These are phyloP conservation scores for Drosophila mayaguana DNA, from an alignment of 2,888 invertebrate species.

Conservation along the genomic window DNA sequence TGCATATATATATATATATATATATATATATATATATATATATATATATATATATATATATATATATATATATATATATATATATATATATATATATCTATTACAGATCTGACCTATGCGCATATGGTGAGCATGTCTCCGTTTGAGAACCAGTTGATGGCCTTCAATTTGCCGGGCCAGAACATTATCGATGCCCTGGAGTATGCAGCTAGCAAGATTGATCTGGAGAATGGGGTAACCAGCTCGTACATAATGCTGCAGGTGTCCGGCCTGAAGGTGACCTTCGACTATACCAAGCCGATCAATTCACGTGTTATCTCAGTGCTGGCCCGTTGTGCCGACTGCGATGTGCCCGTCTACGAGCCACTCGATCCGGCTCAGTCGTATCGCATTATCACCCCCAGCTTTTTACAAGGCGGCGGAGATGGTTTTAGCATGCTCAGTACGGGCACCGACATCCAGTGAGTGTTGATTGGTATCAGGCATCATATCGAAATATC, in stretches of 20 bases:
- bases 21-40: not conserved
- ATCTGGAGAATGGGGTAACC: conserved; percentile 57
- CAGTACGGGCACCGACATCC: conserved; percentile 78
- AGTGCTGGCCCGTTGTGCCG: conserved; percentile 80
- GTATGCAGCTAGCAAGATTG: conserved; percentile 85
- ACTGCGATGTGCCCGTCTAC: conserved; percentile 87
- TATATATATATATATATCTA: not conserved
- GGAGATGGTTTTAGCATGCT: conserved; percentile 89
- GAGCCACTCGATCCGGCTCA: conserved; percentile 86
- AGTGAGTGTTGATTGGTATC: conserved; percentile 50
- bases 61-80: not conserved
- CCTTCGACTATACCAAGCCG: conserved; percentile 87
- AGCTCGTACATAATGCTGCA: conserved; percentile 85
- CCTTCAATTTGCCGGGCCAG: conserved; percentile 89
- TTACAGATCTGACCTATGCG: conserved; percentile 89
- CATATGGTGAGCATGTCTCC: conserved; percentile 90
- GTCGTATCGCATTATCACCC: conserved; percentile 88
- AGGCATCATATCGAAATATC: not conserved
- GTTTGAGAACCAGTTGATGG: conserved; percentile 91
- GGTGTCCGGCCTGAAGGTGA: conserved; percentile 86
- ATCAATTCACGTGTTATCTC: conserved; percentile 87
- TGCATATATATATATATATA: not conserved
- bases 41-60: not conserved
- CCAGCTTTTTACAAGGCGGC: conserved; percentile 88
- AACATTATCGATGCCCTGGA: conserved; percentile 88